Evolutionary conservation across 2,888 invertebrate genomes (phyloP).

Genomic region (Habroteleia sp.): DNA sequence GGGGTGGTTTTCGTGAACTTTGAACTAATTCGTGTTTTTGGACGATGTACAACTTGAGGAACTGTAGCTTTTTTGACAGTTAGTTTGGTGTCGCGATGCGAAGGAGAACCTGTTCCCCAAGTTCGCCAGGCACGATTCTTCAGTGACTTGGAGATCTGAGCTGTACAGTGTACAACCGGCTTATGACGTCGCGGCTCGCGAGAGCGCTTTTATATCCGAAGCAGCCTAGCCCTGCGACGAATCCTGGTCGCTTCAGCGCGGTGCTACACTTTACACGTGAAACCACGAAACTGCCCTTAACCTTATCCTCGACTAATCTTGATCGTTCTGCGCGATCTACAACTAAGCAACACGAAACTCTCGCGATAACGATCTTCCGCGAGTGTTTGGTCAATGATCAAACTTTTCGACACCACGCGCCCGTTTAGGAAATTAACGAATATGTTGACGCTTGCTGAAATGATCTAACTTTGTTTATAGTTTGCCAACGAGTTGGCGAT

Average conservation of each 20-base stretch:
- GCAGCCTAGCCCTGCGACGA: constrained; percentile 60
- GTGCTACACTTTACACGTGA: constrained; percentile 47
- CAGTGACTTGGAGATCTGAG: constrained; percentile 56
- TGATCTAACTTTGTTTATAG: constrained; percentile 13
- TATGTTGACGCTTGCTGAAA: constrained; percentile 7
- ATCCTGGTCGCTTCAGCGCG: constrained; percentile 51
- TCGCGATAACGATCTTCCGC: constrained; percentile 11
- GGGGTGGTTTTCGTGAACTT: constrained; percentile 20
- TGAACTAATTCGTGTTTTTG: neutral
- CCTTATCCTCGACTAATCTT: constrained; percentile 44
- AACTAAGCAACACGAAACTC: constrained; percentile 20
- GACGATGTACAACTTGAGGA: neutral
- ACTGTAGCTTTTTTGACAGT: constrained; percentile 13
- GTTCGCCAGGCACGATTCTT: constrained; percentile 50
- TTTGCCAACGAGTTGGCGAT: too few species aligned
- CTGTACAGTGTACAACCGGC: constrained; percentile 64
- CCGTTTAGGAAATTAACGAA: constrained; percentile 25
- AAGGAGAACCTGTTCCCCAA: constrained; percentile 38
- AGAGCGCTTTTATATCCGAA: constrained; percentile 65
- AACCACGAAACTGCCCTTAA: constrained; percentile 48
- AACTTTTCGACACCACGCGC: constrained; percentile 18
- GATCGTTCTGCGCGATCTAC: constrained; percentile 19
- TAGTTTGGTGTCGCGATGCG: constrained; percentile 7
- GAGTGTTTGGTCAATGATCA: constrained; percentile 11
- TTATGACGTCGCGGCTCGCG: constrained; percentile 62